These are phyloP conservation scores for Eciton burchellii DNA, from an alignment of 1,140 invertebrate species.

Conservation along the genomic window DNA sequence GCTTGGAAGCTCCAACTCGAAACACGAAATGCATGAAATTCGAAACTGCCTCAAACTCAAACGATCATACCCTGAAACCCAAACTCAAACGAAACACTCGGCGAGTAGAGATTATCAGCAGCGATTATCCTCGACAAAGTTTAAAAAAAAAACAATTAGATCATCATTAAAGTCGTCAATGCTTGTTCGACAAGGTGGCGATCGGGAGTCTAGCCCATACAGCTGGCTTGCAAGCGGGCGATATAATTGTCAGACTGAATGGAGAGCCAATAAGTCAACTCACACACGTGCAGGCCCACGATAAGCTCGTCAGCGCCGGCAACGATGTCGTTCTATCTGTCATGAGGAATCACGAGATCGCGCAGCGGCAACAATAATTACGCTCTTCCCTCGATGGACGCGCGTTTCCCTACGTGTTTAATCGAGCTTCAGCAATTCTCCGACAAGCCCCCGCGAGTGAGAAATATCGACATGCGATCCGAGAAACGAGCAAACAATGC, in stretches of 20 bases:
- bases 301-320: constrained; percentile 88
- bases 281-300: constrained; percentile 90
- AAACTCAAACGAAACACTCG: too few species aligned
- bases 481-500: neutral
- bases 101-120: neutral
- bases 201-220: constrained; percentile 90
- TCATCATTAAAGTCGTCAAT: constrained; percentile 9
- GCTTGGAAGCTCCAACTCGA: too few species aligned
- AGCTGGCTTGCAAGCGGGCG: constrained; percentile 91
- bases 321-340: constrained; percentile 90
- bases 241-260: constrained; percentile 91
- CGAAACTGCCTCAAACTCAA: too few species aligned
- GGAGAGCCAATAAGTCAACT: constrained; percentile 87
- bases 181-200: constrained; percentile 87
- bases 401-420: neutral
- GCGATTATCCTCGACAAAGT: too few species aligned
- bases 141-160: too few species aligned
- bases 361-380: constrained; percentile 29
- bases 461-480: neutral
- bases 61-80: too few species aligned
- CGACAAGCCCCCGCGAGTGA: too few species aligned
- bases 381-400: neutral
- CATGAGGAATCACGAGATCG: constrained; percentile 77
- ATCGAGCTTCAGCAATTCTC: neutral
- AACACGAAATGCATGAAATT: too few species aligned